These are phyloP conservation scores for Sinelater perroti DNA, from an alignment of 2,888 invertebrate genomes.

Conservation along the genomic window DNA sequence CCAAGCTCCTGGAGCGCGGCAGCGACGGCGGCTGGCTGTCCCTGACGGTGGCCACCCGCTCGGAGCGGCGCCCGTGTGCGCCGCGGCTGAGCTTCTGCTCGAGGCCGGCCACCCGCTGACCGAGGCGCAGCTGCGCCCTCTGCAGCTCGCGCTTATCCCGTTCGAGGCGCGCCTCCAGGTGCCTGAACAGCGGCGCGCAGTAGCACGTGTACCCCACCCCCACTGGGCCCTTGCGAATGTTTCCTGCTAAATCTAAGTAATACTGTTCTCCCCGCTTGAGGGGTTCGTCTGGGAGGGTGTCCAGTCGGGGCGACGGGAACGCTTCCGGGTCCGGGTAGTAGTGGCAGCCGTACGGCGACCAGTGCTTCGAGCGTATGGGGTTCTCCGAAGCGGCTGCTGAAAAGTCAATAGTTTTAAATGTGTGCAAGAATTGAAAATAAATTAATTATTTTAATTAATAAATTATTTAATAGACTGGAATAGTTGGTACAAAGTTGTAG, in stretches of 20 bases:
- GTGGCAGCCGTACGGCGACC: constrained; percentile 93
- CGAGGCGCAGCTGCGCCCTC: constrained; percentile 80
- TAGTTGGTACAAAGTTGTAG: too few species aligned
- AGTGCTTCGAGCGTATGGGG: constrained; percentile 56
- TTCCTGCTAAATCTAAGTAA: constrained; percentile 92
- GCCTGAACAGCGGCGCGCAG: constrained; percentile 90
- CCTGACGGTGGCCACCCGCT: constrained; percentile 64
- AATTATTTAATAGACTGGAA: too few species aligned
- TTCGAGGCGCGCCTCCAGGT: constrained; percentile 85
- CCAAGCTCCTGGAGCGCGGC: constrained; percentile 76
- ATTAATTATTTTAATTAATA: constrained; percentile 3
- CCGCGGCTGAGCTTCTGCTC: constrained; percentile 76
- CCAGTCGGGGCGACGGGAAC: constrained; percentile 85
- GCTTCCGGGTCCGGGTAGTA: constrained; percentile 87
- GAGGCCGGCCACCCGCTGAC: constrained; percentile 81
- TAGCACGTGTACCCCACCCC: constrained; percentile 93
- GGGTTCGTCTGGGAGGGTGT: constrained; percentile 87
- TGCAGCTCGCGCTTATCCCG: constrained; percentile 82
- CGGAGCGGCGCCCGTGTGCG: constrained; percentile 67
- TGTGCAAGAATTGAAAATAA: too few species aligned
- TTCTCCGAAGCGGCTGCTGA: constrained; percentile 5
- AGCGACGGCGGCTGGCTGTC: constrained; percentile 66
- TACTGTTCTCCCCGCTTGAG: constrained; percentile 90
- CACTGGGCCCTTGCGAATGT: constrained; percentile 94
- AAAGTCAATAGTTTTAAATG: too few species aligned